phyloP scores from a whole-genome alignment of 2,888 invertebrate species.

The Lasioglossum morio region DNA sequence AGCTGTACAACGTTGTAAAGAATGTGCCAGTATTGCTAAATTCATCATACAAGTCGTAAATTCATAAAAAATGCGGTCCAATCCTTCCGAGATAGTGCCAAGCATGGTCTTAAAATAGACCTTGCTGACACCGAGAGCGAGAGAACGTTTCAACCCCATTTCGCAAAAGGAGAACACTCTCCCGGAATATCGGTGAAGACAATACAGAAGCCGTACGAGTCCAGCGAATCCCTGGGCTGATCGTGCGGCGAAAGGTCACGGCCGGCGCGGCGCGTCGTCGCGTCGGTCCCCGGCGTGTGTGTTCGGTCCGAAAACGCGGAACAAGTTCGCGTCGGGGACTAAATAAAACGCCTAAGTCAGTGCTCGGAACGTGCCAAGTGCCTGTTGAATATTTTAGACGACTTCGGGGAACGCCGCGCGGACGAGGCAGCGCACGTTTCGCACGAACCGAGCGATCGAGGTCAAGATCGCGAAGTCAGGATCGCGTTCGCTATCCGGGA shows the following conservation, averaged over 20 bases:
- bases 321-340: neutral
- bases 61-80: neutral
- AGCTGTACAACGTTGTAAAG: too few species aligned
- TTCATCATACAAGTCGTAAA: too few species aligned
- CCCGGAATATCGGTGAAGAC: neutral
- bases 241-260: neutral
- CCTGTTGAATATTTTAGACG: constrained; percentile 9
- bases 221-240: neutral
- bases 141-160: neutral
- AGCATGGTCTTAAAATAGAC: neutral
- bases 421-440: constrained; percentile 1
- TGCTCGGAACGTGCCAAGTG: constrained; percentile 4
- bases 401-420: neutral
- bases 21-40: neutral
- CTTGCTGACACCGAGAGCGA: neutral
- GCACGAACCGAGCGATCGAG: constrained; percentile 6
- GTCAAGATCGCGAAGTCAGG: constrained; percentile 31
- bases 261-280: neutral
- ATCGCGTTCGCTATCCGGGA: constrained; percentile 4
- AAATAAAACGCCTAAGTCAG: constrained; percentile 11
- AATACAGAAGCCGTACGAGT: neutral
- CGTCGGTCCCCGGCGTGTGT: neutral
- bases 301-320: constrained; percentile 1
- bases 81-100: too few species aligned
- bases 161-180: neutral